phyloP scores from a whole-genome alignment of 2,888 invertebrate species.

The Biston stratarius region DNA sequence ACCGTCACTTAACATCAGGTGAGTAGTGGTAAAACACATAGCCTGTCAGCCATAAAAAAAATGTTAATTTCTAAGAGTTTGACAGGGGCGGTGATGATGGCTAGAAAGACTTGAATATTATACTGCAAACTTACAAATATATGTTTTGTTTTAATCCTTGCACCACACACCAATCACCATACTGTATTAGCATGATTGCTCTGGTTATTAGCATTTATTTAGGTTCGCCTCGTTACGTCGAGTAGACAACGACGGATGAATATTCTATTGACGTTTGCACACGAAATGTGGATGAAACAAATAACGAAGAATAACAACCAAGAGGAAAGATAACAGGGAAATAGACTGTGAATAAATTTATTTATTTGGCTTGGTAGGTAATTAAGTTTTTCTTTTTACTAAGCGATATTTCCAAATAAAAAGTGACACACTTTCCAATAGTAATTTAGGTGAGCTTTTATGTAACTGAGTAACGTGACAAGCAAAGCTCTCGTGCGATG shows the following conservation, averaged over 20 bases:
- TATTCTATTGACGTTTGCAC: slow-evolving; percentile 69
- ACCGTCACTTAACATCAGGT: too few species aligned
- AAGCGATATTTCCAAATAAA: neutral
- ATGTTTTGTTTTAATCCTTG: slow-evolving; percentile 47
- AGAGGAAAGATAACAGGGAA: slow-evolving; percentile 21
- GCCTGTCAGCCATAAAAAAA: too few species aligned
- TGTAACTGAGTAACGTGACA: neutral
- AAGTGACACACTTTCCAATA: neutral
- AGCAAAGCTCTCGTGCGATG: neutral
- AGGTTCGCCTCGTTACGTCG: slow-evolving; percentile 69
- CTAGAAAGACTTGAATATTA: too few species aligned
- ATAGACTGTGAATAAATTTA: slow-evolving; percentile 21
- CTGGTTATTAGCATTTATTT: slow-evolving; percentile 79
- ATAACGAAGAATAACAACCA: slow-evolving; percentile 43
- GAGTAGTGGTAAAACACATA: too few species aligned
- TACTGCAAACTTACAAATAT: too few species aligned
- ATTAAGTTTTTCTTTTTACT: too few species aligned
- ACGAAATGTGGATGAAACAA: slow-evolving; percentile 53
- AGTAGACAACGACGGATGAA: slow-evolving; percentile 62
- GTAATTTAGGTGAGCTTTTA: neutral
- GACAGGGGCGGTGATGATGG: too few species aligned
- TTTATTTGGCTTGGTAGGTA: neutral
- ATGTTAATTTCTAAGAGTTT: too few species aligned
- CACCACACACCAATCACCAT: slow-evolving; percentile 57
- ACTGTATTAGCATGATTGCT: slow-evolving; percentile 79